A percentile compares a stretch with the other conserved stretches of the same genome.
These are phyloP conservation scores for Geotrupes spiniger DNA, from an alignment of 2,888 invertebrate genomes.

Conservation along the genomic window DNA sequence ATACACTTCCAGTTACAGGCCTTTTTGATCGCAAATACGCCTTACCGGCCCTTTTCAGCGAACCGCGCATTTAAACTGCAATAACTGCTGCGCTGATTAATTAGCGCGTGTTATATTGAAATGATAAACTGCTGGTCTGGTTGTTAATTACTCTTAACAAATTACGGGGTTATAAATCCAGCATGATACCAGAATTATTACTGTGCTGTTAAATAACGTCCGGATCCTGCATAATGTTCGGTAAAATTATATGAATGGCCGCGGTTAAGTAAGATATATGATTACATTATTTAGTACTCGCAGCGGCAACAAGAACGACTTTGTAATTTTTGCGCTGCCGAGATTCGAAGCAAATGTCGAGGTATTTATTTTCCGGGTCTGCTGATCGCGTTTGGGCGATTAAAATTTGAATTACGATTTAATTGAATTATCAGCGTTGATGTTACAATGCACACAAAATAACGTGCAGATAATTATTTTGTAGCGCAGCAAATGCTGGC, in stretches of 20 bases:
- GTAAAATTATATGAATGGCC: conserved; percentile 18
- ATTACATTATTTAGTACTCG: too few relatives aligned
- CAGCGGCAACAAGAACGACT: too few relatives aligned
- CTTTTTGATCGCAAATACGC: conserved; percentile 27
- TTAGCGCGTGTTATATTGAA: conserved; percentile 33
- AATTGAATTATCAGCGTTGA: too few relatives aligned
- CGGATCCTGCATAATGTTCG: conserved; percentile 23
- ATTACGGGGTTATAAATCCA: conserved; percentile 41
- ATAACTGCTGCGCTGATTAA: conserved; percentile 29
- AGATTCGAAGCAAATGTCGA: too few relatives aligned
- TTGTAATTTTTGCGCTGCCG: too few relatives aligned
- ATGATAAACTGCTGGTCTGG: conserved; percentile 37
- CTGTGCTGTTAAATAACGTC: conserved; percentile 28
- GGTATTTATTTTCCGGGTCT: too few relatives aligned
- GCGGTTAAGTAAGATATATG: neutral
- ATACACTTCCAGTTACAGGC: conserved; percentile 47
- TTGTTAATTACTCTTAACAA: conserved; percentile 44
- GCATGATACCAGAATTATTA: conserved; percentile 34
- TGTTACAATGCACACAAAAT: too few relatives aligned
- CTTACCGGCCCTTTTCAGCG: neutral
- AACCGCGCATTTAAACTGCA: neutral
- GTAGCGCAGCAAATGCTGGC: too few relatives aligned
- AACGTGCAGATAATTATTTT: too few relatives aligned
- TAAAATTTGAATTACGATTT: too few relatives aligned
- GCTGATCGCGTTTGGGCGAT: too few relatives aligned